phyloP scores from a whole-genome alignment of 2,888 invertebrate species.

The Seira sanloemensis region DNA sequence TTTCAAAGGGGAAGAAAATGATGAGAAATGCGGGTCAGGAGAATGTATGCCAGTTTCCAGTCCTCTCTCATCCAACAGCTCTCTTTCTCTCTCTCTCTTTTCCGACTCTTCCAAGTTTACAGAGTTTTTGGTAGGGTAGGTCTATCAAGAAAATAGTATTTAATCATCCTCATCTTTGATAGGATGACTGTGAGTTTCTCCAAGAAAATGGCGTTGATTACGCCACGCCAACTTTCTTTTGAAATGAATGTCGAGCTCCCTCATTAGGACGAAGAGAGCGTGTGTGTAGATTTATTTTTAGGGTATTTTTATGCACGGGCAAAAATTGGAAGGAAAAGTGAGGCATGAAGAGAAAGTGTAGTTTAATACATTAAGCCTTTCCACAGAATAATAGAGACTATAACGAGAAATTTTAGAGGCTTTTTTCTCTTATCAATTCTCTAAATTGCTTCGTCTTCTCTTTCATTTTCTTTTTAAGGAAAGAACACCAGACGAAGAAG shows the following conservation, averaged over 20 bases:
- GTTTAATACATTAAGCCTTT: not conserved
- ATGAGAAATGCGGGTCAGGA: constrained; percentile 19
- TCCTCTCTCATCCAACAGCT: not conserved
- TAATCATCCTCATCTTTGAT: constrained; percentile 10
- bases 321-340: not conserved
- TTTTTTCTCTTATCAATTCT: constrained; percentile 15
- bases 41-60: not conserved
- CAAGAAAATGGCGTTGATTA: constrained; percentile 16
- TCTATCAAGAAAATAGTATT: not conserved
- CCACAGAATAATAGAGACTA: not conserved
- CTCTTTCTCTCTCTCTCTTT: not conserved
- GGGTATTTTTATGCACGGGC: not conserved
- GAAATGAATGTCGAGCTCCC: constrained; percentile 15
- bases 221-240: constrained; percentile 15
- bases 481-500: constrained; percentile 6
- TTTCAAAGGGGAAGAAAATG: not conserved
- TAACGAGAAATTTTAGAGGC: constrained; percentile 13
- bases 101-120: not conserved
- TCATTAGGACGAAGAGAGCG: constrained; percentile 1
- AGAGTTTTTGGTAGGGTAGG: not conserved
- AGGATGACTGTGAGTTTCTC: constrained; percentile 10
- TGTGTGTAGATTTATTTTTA: constrained; percentile 7
- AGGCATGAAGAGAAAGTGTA: not conserved
- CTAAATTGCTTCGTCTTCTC: constrained; percentile 18
- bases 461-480: constrained; percentile 18